Evolutionary conservation across 2,797 vertebrate genomes (phyloP).

Genomic region (Chloroceryle inda): DNA sequence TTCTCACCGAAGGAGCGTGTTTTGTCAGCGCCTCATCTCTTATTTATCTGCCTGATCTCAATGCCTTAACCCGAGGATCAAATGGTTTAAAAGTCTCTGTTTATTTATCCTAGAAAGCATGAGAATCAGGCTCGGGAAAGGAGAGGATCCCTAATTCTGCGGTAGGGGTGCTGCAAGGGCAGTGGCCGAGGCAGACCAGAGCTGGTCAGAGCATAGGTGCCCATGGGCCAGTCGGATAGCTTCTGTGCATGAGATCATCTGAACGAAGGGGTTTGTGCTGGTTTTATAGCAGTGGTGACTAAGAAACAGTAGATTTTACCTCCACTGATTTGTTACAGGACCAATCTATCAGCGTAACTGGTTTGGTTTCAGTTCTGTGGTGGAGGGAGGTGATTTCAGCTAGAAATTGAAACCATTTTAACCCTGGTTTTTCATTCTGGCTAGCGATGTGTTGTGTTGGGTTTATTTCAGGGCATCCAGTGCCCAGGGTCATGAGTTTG

Average conservation of each 20-base stretch:
- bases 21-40: rapidly evolving
- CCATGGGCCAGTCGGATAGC: rapidly evolving
- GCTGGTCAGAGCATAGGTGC: rapidly evolving
- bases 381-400: background rate
- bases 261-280: background rate
- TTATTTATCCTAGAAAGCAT: rapidly evolving
- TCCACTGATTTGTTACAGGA: background rate
- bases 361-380: background rate
- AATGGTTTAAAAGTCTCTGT: rapidly evolving
- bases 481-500: background rate
- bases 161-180: rapidly evolving
- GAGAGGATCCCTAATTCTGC: rapidly evolving
- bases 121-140: rapidly evolving
- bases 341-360: background rate
- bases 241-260: rapidly evolving
- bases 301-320: background rate
- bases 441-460: rapidly evolving
- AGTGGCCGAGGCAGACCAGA: rapidly evolving
- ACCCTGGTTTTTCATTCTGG: rapidly evolving
- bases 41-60: rapidly evolving
- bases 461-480: background rate
- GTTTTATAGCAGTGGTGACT: background rate
- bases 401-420: background rate
- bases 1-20: rapidly evolving
- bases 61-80: rapidly evolving